Evolutionary conservation across 2,797 vertebrate genomes (phyloP).

Genomic region (Galago senegalensis): DNA sequence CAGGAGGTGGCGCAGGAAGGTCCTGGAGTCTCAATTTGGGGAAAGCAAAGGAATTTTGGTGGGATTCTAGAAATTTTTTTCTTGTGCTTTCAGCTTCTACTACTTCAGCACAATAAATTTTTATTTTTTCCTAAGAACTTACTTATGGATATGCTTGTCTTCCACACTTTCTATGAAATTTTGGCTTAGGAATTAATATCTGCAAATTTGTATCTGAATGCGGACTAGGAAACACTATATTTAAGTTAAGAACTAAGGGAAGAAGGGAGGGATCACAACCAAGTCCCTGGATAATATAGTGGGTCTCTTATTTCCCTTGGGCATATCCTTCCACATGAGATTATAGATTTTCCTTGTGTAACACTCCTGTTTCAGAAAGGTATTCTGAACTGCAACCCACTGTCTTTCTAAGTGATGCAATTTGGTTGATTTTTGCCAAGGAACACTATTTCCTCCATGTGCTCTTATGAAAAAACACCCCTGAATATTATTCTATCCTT

Average conservation of each 20-base stretch:
- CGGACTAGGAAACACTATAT: background rate
- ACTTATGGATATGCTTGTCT: background rate
- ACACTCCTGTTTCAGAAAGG: background rate
- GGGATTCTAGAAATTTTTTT: background rate
- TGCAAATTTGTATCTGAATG: background rate
- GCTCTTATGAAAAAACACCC: background rate
- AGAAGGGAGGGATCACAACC: background rate
- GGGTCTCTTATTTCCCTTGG: background rate
- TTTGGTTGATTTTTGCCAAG: background rate
- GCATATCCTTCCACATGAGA: background rate
- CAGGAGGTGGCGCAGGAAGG: too few species aligned
- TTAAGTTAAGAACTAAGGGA: background rate
- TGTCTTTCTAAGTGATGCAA: background rate
- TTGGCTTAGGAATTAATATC: background rate
- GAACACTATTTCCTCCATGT: background rate
- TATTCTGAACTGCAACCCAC: background rate
- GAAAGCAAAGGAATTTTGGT: background rate
- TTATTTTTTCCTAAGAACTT: background rate
- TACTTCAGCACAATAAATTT: background rate
- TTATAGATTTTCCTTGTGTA: background rate
- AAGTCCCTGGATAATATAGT: fast-evolving
- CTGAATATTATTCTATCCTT: background rate
- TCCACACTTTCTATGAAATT: background rate
- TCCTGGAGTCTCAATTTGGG: background rate
- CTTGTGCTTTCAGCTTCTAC: background rate